These are phyloP conservation scores for Arizona elegans DNA, from an alignment of 2,113 vertebrate genomes.

Conservation along the genomic window DNA sequence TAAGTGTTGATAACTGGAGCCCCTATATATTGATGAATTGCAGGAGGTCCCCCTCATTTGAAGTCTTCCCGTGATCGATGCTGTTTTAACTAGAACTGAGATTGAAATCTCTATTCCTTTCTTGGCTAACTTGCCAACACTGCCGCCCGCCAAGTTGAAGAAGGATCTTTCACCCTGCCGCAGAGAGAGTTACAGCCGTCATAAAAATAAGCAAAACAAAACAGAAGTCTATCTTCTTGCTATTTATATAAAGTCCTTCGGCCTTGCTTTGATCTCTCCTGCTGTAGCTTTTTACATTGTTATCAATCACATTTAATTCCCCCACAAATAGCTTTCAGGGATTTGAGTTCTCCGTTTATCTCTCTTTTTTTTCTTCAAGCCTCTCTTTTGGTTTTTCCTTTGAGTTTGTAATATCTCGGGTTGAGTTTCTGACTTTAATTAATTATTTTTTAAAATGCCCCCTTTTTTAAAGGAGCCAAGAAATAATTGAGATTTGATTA, in stretches of 20 bases:
- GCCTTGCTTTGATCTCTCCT: not conserved
- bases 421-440: not conserved
- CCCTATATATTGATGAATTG: constrained; percentile 39
- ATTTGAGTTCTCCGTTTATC: not conserved
- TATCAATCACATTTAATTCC: not conserved
- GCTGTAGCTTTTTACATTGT: not conserved
- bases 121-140: not conserved
- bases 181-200: not conserved
- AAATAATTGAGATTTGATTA: not conserved
- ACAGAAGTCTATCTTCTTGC: not conserved
- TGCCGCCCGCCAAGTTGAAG: not conserved
- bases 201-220: not conserved
- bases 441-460: not conserved
- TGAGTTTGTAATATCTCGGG: not conserved
- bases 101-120: constrained; percentile 31
- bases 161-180: not conserved
- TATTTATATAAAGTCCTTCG: not conserved
- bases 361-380: not conserved
- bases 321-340: not conserved
- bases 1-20: constrained; percentile 44
- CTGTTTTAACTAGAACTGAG: constrained; percentile 48
- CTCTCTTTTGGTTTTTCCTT: not conserved
- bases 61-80: constrained; percentile 44
- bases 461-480: not conserved
- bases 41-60: constrained; percentile 46